phyloP scores from a whole-genome alignment of 2,888 invertebrate species.

The Ornithoptera priamus region DNA sequence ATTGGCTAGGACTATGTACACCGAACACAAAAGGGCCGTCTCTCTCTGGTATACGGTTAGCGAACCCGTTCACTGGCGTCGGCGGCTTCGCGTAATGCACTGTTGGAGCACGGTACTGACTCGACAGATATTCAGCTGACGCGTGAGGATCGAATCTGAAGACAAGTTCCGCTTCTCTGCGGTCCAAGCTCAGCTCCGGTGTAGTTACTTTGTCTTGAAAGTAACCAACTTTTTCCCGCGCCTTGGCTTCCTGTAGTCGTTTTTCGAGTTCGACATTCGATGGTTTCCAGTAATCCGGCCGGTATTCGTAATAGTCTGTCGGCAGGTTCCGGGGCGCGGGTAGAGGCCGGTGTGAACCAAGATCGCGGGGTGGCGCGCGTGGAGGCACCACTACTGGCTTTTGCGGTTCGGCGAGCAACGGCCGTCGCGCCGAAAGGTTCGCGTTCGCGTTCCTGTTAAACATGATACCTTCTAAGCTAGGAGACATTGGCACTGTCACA shows the following conservation, averaged over 20 bases:
- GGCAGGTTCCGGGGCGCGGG: conserved; percentile 61
- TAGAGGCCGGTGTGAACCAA: conserved; percentile 59
- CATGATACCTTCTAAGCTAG: conserved; percentile 76
- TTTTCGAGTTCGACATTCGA: conserved; percentile 75
- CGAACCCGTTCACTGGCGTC: conserved; percentile 69
- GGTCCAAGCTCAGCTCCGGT: conserved; percentile 69
- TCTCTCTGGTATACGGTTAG: conserved; percentile 66
- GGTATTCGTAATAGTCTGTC: conserved; percentile 58
- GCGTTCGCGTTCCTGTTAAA: conserved; percentile 72
- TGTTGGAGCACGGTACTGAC: conserved; percentile 66
- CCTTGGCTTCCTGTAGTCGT: conserved; percentile 65
- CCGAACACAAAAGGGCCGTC: conserved; percentile 83
- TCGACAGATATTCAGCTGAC: conserved; percentile 69
- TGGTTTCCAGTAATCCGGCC: conserved; percentile 71
- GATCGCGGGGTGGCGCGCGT: conserved; percentile 70
- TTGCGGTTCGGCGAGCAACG: conserved; percentile 74
- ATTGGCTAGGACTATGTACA: conserved; percentile 78
- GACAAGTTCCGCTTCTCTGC: conserved; percentile 71
- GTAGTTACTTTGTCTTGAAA: conserved; percentile 72
- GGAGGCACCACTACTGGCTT: conserved; percentile 70
- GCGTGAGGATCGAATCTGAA: conserved; percentile 74
- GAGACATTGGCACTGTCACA: conserved; percentile 77
- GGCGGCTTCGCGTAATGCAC: conserved; percentile 72
- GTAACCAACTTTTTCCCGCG: conserved; percentile 73
- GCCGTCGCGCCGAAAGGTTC: conserved; percentile 71